Conservation (phyloP, 2,888 invertebrate genomes). For the Synanthedon myopaeformis region DNA sequence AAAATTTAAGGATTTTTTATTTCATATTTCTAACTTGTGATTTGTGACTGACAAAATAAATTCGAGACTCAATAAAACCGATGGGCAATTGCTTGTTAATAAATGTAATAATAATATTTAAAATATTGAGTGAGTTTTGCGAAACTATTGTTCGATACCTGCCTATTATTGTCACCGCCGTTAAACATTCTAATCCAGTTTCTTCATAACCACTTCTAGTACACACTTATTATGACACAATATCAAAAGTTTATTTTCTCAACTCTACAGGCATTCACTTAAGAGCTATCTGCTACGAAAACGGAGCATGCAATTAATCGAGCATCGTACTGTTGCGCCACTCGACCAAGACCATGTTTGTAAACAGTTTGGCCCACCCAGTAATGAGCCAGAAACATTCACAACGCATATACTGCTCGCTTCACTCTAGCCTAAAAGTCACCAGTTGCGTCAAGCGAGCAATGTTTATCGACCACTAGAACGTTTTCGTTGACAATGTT, state of each 20-base stretch:
- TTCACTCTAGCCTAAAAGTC: not conserved
- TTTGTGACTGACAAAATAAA: too few species aligned
- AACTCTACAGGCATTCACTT: slow-evolving; percentile 21
- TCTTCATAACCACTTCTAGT: slow-evolving; percentile 9
- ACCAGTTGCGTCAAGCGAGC: slow-evolving; percentile 7
- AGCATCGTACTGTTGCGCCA: slow-evolving; percentile 42
- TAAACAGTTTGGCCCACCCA: slow-evolving; percentile 13
- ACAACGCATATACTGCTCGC: slow-evolving; percentile 15
- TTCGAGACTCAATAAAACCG: too few species aligned
- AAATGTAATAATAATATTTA: too few species aligned
- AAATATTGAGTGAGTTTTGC: not conserved
- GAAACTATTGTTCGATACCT: not conserved
- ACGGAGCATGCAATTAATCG: slow-evolving; percentile 46
- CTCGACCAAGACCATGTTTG: slow-evolving; percentile 21
- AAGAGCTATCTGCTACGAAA: slow-evolving; percentile 33
- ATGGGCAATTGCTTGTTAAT: too few species aligned
- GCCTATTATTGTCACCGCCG: not conserved
- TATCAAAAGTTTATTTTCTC: slow-evolving; percentile 21
- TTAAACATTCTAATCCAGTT: slow-evolving; percentile 7
- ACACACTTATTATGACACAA: slow-evolving; percentile 16
- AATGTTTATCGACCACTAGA: slow-evolving; percentile 12
- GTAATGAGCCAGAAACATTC: slow-evolving; percentile 13
- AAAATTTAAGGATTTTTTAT: too few species aligned
- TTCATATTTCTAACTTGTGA: too few species aligned
- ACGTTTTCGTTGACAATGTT: not conserved